These are phyloP conservation scores for Scartelaos histophorus DNA, from an alignment of 2,113 vertebrate species.

Conservation along the genomic window DNA sequence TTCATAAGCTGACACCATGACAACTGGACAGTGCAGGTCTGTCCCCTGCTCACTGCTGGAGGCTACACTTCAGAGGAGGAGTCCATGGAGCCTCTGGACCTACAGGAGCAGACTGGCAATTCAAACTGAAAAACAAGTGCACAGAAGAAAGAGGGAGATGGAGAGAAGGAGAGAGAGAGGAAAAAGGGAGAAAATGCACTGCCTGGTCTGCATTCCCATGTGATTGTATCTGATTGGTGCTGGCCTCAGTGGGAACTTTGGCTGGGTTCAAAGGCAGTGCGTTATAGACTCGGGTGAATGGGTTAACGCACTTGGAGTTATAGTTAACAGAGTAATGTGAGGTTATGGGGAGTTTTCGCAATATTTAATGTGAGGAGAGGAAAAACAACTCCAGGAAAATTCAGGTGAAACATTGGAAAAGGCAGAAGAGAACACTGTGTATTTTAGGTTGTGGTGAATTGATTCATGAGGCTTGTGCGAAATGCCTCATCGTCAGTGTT, in stretches of 20 bases:
- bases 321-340: neutral
- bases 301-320: neutral
- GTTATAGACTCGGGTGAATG: neutral
- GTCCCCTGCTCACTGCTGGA: constrained; percentile 33
- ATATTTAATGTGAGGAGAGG: neutral
- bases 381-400: neutral
- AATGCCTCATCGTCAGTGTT: neutral
- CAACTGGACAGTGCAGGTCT: constrained; percentile 34
- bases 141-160: constrained; percentile 31
- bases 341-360: neutral
- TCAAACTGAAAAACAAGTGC: constrained; percentile 35
- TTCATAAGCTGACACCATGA: constrained; percentile 36
- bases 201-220: constrained; percentile 18
- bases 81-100: constrained; percentile 35
- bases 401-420: neutral
- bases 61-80: constrained; percentile 43
- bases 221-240: constrained; percentile 19
- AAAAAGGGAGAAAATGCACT: constrained; percentile 7
- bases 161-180: constrained; percentile 9
- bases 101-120: constrained; percentile 40
- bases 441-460: neutral
- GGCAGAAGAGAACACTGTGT: neutral
- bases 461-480: neutral
- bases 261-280: constrained; percentile 2
- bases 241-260: constrained; percentile 15